Evolutionary conservation across 2,113 vertebrate species (phyloP).

Genomic region (Cololabis saira): DNA sequence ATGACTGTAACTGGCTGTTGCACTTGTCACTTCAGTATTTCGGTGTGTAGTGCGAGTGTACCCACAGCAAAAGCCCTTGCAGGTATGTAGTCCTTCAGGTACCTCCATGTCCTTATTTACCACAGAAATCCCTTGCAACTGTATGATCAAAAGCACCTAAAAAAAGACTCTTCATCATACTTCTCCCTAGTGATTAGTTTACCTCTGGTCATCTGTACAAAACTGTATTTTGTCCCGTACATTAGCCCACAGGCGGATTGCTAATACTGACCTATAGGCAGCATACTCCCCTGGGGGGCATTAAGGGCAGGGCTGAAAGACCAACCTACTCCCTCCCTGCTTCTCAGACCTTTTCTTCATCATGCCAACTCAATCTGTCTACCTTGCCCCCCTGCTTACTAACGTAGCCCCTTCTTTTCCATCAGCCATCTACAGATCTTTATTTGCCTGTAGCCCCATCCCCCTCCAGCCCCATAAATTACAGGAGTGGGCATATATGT

Average conservation of each 20-base stretch:
- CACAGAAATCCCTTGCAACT: background rate
- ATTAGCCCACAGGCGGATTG: conserved; percentile 81
- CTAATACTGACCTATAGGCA: conserved; percentile 86
- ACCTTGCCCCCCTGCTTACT: conserved; percentile 33
- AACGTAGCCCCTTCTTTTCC: conserved; percentile 42
- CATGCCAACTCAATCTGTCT: conserved; percentile 46
- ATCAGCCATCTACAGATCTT: conserved; percentile 49
- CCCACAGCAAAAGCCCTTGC: conserved; percentile 1
- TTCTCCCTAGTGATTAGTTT: conserved; percentile 50
- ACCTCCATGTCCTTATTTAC: conserved; percentile 1
- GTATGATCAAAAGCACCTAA: conserved; percentile 3
- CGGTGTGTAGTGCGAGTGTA: background rate
- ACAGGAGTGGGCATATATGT: conserved; percentile 23
- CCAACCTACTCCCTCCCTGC: conserved; percentile 33
- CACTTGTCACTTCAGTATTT: too few relatives aligned
- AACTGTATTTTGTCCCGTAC: conserved; percentile 68
- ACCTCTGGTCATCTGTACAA: conserved; percentile 60
- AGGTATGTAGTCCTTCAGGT: background rate
- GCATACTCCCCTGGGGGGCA: conserved; percentile 64
- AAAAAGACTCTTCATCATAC: conserved; percentile 29
- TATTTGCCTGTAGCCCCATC: conserved; percentile 32
- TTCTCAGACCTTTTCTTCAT: conserved; percentile 49
- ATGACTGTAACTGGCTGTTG: background rate
- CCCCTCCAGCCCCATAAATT: conserved; percentile 53
- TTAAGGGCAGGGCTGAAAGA: conserved; percentile 66